Percentiles rank a stretch among this genome's conserved stretches.
These are phyloP conservation scores for Pelvicachromis taeniatus DNA, from an alignment of 2,113 vertebrate species.

Conservation along the genomic window DNA sequence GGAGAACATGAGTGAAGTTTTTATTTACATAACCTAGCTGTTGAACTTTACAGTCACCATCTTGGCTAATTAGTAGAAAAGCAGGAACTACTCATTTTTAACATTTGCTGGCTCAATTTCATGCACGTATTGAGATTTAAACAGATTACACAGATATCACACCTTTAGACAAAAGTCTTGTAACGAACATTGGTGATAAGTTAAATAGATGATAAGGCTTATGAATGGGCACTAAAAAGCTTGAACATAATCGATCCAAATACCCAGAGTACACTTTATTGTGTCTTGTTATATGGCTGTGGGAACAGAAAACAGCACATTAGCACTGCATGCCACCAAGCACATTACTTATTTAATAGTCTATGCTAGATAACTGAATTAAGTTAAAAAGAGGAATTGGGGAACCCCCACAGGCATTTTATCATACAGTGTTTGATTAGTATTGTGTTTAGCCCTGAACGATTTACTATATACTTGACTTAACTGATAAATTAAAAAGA, in stretches of 20 bases:
- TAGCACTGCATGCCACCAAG: slow-evolving; percentile 37
- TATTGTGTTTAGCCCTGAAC: slow-evolving; percentile 14
- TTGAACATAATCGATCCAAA: slow-evolving; percentile 33
- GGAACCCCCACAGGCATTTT: slow-evolving; percentile 27
- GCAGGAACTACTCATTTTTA: neutral
- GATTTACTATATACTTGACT: neutral
- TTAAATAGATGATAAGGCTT: neutral
- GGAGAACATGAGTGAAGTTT: neutral
- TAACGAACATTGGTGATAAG: neutral
- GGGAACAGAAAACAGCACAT: slow-evolving; percentile 48
- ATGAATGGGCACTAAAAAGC: neutral
- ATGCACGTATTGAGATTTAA: slow-evolving; percentile 4
- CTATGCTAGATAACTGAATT: slow-evolving; percentile 51
- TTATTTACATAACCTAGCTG: neutral
- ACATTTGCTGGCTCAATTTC: neutral
- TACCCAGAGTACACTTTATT: slow-evolving; percentile 28
- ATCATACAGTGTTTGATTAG: slow-evolving; percentile 32
- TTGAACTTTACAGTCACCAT: neutral
- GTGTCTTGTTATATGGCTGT: slow-evolving; percentile 27
- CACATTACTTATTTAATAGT: slow-evolving; percentile 58
- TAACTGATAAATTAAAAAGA: slow-evolving; percentile 7
- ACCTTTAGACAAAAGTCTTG: neutral
- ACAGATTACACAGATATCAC: neutral
- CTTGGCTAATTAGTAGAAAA: neutral
- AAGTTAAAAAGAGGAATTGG: slow-evolving; percentile 36